Conservation (phyloP, 2,888 invertebrate genomes). For the Oegoconia quadripuncta region DNA sequence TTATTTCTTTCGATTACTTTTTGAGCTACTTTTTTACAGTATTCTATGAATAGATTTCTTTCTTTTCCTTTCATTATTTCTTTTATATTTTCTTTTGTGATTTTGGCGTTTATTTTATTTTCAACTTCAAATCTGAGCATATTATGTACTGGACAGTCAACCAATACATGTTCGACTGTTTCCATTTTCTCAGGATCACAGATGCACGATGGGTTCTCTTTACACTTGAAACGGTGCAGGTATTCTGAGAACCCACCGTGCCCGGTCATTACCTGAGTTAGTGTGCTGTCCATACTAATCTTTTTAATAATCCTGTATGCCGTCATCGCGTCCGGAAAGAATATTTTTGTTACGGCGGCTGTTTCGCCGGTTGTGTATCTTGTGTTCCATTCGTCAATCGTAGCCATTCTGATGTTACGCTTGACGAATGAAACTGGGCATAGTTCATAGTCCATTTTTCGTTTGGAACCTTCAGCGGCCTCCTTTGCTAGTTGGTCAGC, state of each 20-base stretch:
- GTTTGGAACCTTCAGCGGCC: background rate
- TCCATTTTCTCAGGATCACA: background rate
- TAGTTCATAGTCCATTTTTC: background rate
- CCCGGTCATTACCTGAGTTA: constrained; percentile 2
- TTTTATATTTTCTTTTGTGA: background rate
- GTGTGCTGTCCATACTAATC: background rate
- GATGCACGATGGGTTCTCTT: constrained; percentile 1
- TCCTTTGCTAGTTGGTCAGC: no score
- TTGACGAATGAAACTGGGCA: constrained; percentile 1
- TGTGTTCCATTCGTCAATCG: constrained; percentile 1
- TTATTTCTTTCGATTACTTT: constrained; percentile 1
- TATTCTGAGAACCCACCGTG: constrained; percentile 4
- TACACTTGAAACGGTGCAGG: no score
- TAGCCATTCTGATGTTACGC: background rate
- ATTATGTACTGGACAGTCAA: background rate
- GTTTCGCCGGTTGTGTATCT: background rate
- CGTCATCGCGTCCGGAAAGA: constrained; percentile 3
- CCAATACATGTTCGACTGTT: background rate
- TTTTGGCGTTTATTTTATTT: background rate
- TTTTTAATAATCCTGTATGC: background rate
- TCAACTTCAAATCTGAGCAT: background rate
- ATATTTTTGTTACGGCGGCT: constrained; percentile 1
- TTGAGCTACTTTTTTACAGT: background rate
- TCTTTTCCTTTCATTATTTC: background rate
- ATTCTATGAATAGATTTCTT: background rate